phyloP scores from a whole-genome alignment of 2,888 invertebrate species.

The Ditylenchus weischeri region DNA sequence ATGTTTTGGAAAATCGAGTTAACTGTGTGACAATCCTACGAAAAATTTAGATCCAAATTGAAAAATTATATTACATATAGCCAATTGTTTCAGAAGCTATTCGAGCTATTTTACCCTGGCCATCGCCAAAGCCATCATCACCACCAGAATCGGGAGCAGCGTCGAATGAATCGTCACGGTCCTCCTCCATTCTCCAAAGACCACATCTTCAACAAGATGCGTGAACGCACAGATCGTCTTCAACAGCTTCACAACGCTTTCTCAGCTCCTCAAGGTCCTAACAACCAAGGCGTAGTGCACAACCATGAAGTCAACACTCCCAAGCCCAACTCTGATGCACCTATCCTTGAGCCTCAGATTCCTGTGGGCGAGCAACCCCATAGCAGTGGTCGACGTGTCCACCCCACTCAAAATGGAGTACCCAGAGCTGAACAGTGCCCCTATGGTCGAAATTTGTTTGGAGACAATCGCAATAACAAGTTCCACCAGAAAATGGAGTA shows the following conservation, averaged over 20 bases:
- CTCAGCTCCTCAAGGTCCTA: background rate
- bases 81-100: conserved; percentile 10
- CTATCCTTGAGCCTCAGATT: background rate
- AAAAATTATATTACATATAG: background rate
- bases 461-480: background rate
- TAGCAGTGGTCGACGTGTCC: background rate
- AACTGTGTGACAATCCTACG: too few relatives aligned
- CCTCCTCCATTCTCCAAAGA: background rate
- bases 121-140: background rate
- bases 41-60: background rate
- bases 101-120: conserved; percentile 3
- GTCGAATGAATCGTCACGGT: background rate
- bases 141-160: conserved; percentile 9
- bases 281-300: background rate
- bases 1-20: too few relatives aligned
- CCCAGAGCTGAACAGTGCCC: background rate
- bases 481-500: conserved; percentile 22
- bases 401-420: too few relatives aligned
- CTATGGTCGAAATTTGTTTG: too few relatives aligned
- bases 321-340: background rate
- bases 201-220: conserved; percentile 10
- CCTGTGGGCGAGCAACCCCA: background rate
- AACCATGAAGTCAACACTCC: conserved; percentile 2
- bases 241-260: conserved; percentile 1
- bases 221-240: conserved; percentile 6